Conservation (phyloP, 1,140 invertebrate genomes). For the Andricus grossulariae region DNA sequence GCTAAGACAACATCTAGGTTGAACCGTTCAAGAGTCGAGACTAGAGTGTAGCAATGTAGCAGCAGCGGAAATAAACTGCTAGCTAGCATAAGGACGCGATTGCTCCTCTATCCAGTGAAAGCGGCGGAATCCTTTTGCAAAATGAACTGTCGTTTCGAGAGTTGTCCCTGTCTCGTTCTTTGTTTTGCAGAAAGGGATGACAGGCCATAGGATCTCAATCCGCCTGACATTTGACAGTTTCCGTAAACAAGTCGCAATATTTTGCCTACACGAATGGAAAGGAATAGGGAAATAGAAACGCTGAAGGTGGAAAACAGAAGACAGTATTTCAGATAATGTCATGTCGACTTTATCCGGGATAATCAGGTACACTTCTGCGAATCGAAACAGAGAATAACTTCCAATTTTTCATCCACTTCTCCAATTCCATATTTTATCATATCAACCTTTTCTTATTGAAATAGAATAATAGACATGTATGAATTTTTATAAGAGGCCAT, state of each 20-base stretch:
- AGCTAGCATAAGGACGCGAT: constrained; percentile 20
- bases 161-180: constrained; percentile 23
- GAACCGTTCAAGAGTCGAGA: too few relatives aligned
- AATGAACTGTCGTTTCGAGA: constrained; percentile 44
- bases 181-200: constrained; percentile 8
- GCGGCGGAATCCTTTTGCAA: constrained; percentile 27
- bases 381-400: too few relatives aligned
- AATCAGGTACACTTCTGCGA: too few relatives aligned
- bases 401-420: too few relatives aligned
- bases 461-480: too few relatives aligned
- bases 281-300: constrained; percentile 5
- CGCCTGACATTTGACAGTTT: constrained; percentile 26
- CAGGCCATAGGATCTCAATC: constrained; percentile 18
- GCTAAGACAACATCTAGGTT: constrained; percentile 49
- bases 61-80: constrained; percentile 57
- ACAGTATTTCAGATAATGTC: not conserved
- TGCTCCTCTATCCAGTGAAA: constrained; percentile 36
- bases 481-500: too few relatives aligned
- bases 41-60: constrained; percentile 17
- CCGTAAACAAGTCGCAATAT: constrained; percentile 22
- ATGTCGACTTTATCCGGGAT: not conserved
- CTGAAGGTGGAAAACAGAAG: not conserved
- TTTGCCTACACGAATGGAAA: not conserved
- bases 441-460: too few relatives aligned
- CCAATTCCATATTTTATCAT: too few relatives aligned